Base-by-base conservation (phyloP, 2,113 vertebrate species). In the Seriola dumerili region DNA sequence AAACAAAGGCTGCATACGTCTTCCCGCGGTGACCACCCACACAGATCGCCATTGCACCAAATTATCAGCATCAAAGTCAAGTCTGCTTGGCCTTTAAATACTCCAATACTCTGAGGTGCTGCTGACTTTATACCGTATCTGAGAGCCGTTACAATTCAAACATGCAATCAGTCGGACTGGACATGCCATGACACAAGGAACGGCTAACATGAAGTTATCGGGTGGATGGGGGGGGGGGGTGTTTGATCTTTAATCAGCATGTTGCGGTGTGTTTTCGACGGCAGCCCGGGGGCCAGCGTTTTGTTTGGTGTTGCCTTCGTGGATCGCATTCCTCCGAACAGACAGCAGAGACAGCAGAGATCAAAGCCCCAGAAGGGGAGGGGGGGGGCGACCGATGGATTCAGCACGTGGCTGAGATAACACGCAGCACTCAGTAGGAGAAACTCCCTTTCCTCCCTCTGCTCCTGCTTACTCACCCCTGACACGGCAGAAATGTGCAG, bases 201-300 rank as follows among this genome's bases (percentile, higher is more conserved):
- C 36, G 68, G 62, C 42, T 72, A 54, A 46, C 55, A 38, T 63
- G 17, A 54, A 55, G n/a, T 34, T 73, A 23, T 13, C 36, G 8
- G 40, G n/a, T 8, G 72, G 38, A 48, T 72, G 70, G 13, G 34
- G 17, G 64, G 44, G 6, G 8, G 38, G 0, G 40, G 55, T 80
- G 29, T 83, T 71, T 84, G 80, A 88, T 80, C 69, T 92, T 94
- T 91, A 86, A 94, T 86, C 79, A 83, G 70, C 71, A 84, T 69
- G 83, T 72, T 59, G 66, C 13, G 25, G 25, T 44, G 58, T 73
- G 29, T 29, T 29, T 66, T 80, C 44, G 67, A 61, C 8, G 1
- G 61, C 71, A 52, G 48, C 36, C 74, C 19, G 42, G 36, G 32
- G 67, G 54, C 59, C 61, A 8, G 44, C 44, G 23, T 65, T 74